These are phyloP conservation scores for Apotomis betuletana DNA, from an alignment of 2,888 invertebrate genomes.

Conservation along the genomic window DNA sequence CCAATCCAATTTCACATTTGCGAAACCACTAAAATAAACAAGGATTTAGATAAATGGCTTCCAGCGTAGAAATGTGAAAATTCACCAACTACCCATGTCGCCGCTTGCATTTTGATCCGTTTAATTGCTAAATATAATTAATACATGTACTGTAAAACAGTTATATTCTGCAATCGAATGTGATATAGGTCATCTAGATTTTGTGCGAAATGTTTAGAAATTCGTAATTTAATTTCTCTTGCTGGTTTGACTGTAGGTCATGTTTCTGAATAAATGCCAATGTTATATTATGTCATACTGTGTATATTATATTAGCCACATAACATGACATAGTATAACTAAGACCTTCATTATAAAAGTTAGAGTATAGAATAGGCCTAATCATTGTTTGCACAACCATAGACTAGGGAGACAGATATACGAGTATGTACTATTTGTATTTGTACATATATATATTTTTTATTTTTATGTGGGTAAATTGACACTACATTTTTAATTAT, in stretches of 20 bases:
- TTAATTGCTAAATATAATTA: constrained; percentile 81
- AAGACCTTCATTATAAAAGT: too few species aligned
- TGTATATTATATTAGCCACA: too few species aligned
- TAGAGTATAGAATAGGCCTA: too few species aligned
- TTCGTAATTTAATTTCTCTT: constrained; percentile 7
- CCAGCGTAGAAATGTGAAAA: constrained; percentile 64
- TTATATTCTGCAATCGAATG: constrained; percentile 59
- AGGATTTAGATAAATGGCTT: constrained; percentile 66
- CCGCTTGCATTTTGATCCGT: constrained; percentile 73
- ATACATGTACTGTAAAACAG: constrained; percentile 62
- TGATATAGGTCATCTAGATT: constrained; percentile 51
- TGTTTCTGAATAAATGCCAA: too few species aligned
- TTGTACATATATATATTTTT: too few species aligned
- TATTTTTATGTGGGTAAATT: too few species aligned
- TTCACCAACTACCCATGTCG: constrained; percentile 72
- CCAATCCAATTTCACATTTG: constrained; percentile 31
- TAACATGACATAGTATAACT: too few species aligned
- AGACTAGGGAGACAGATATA: too few species aligned
- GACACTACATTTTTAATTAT: too few species aligned
- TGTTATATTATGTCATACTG: too few species aligned
- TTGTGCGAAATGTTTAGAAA: constrained; percentile 18
- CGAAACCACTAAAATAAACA: constrained; percentile 61
- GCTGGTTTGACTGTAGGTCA: not conserved
- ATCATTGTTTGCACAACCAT: too few species aligned
- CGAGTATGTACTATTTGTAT: too few species aligned